Conservation (phyloP, 2,888 invertebrate genomes). For the Flabesymbios commensalis region DNA sequence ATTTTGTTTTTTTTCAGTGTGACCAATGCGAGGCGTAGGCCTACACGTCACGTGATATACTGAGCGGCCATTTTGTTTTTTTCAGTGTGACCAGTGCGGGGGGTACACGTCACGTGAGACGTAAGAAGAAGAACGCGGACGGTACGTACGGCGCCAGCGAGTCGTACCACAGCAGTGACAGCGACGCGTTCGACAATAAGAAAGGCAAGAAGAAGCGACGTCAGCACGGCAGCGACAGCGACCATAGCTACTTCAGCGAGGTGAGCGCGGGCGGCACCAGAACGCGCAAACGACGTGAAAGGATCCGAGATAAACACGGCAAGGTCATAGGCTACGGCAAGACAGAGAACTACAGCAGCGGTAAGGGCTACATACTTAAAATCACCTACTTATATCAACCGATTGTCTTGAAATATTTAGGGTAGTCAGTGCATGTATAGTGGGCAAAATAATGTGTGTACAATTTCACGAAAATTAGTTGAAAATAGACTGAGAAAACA, state of each 20-base stretch:
- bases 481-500: too few species aligned
- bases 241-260: constrained; percentile 54
- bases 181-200: constrained; percentile 31
- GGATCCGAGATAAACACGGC: constrained; percentile 51
- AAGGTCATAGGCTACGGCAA: constrained; percentile 54
- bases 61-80: too few species aligned
- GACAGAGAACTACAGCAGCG: constrained; percentile 38
- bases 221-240: constrained; percentile 51
- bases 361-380: constrained; percentile 22
- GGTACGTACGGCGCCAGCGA: constrained; percentile 57
- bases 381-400: too few species aligned
- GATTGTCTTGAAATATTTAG: too few species aligned
- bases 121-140: constrained; percentile 45
- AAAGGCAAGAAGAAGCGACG: constrained; percentile 40
- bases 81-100: constrained; percentile 57
- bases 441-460: too few species aligned
- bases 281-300: constrained; percentile 43
- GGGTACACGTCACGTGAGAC: constrained; percentile 53
- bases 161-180: constrained; percentile 49
- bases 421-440: too few species aligned
- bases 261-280: constrained; percentile 54
- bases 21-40: too few species aligned
- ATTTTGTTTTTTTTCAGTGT: too few species aligned
- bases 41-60: too few species aligned
- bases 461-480: too few species aligned